Conservation (phyloP, 2,888 invertebrate genomes). For the Polia nebulosa region DNA sequence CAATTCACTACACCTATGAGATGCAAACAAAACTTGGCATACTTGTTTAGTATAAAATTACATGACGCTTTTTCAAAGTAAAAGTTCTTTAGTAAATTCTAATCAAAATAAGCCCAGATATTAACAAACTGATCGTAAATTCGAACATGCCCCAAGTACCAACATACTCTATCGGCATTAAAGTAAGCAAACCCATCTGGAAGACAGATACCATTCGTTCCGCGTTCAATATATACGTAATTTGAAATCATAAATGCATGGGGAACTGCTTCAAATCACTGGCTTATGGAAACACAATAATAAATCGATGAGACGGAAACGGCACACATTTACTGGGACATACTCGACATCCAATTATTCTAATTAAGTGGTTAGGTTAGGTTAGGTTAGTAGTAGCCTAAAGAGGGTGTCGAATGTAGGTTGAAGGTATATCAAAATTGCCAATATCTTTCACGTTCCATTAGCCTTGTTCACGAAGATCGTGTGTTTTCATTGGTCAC, state of each 20-base stretch:
- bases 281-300: background rate
- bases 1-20: too few species aligned
- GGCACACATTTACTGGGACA: background rate
- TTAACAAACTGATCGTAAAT: background rate
- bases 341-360: background rate
- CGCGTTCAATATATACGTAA: background rate
- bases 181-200: constrained; percentile 33
- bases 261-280: constrained; percentile 6
- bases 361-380: background rate
- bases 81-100: background rate
- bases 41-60: background rate
- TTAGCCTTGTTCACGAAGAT: background rate
- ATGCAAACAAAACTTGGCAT: background rate
- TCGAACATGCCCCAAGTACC: constrained; percentile 3
- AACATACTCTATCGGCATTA: background rate
- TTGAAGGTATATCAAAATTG: background rate
- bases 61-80: background rate
- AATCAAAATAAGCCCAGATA: background rate
- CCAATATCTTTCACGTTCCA: constrained; percentile 13
- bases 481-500: constrained; percentile 16
- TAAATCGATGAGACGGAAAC: background rate
- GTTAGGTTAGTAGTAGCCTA: background rate
- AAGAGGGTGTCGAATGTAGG: constrained; percentile 2
- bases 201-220: constrained; percentile 11
- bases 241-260: background rate